These are phyloP conservation scores for Thunnus thynnus DNA, from an alignment of 2,113 vertebrate genomes.

Conservation along the genomic window DNA sequence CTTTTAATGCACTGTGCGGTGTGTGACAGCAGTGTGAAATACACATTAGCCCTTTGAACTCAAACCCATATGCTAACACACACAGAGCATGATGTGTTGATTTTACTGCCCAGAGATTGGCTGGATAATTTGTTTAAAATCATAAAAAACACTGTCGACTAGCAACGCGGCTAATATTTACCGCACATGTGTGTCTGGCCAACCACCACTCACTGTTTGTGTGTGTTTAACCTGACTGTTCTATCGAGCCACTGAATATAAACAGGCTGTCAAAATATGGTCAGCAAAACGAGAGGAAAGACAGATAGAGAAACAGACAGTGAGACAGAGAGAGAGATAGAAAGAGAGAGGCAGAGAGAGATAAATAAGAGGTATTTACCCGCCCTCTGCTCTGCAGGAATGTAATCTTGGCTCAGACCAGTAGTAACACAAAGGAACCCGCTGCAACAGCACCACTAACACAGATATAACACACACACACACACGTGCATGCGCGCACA, in stretches of 20 bases:
- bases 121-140: slow-evolving; percentile 59
- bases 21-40: slow-evolving; percentile 50
- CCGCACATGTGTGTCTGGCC: slow-evolving; percentile 55
- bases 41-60: slow-evolving; percentile 58
- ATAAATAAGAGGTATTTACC: slow-evolving; percentile 60
- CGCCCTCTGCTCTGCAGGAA: slow-evolving; percentile 69
- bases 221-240: slow-evolving; percentile 49
- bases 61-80: slow-evolving; percentile 27
- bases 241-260: slow-evolving; percentile 41
- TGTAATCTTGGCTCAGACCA: slow-evolving; percentile 66
- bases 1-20: slow-evolving; percentile 6
- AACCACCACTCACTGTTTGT: slow-evolving; percentile 6
- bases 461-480: slow-evolving; percentile 36
- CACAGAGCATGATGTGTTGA: slow-evolving; percentile 26
- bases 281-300: slow-evolving; percentile 51
- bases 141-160: slow-evolving; percentile 59
- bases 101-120: slow-evolving; percentile 45
- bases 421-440: slow-evolving; percentile 59
- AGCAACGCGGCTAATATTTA: slow-evolving; percentile 76
- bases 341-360: slow-evolving; percentile 31
- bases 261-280: slow-evolving; percentile 66
- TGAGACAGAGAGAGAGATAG: slow-evolving; percentile 6
- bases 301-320: slow-evolving; percentile 19
- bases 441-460: slow-evolving; percentile 48
- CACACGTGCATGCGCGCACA: neutral